phyloP scores from a whole-genome alignment of 2,888 invertebrate species.

The Pocota personata region DNA sequence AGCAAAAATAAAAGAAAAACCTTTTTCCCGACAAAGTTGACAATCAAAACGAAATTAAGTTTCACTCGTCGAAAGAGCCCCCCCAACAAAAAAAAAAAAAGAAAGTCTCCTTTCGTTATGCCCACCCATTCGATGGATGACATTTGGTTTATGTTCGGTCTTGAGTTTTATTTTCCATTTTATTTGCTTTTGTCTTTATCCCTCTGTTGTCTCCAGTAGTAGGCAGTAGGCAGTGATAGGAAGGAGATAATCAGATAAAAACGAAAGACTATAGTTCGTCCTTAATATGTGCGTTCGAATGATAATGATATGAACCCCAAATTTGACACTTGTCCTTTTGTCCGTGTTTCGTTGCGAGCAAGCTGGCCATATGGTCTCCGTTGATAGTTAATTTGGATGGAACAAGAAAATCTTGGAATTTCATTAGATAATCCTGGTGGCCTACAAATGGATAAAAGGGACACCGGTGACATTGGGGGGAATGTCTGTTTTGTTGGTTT shows the following conservation, averaged over 20 bases:
- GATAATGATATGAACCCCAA: constrained; percentile 72
- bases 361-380: constrained; percentile 32
- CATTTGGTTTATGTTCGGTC: constrained; percentile 64
- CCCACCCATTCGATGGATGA: constrained; percentile 49
- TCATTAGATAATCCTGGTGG: constrained; percentile 62
- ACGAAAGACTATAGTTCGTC: constrained; percentile 59
- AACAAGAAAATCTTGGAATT: constrained; percentile 61
- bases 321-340: constrained; percentile 66
- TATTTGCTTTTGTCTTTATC: constrained; percentile 59
- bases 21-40: constrained; percentile 66
- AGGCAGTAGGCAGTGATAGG: background rate
- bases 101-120: background rate
- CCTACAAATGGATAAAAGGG: constrained; percentile 12
- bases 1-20: constrained; percentile 10
- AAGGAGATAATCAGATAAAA: constrained; percentile 62
- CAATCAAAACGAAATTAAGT: constrained; percentile 74
- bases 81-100: background rate
- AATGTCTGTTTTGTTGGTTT: background rate
- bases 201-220: background rate
- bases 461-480: background rate
- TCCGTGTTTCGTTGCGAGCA: background rate
- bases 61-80: constrained; percentile 54
- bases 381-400: constrained; percentile 62
- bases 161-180: constrained; percentile 66
- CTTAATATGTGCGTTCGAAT: constrained; percentile 68